These are phyloP conservation scores for Hexactinellida sp. DNA, from an alignment of 37 sponge, comb jelly and placozoan genomes.

Conservation along the genomic window DNA sequence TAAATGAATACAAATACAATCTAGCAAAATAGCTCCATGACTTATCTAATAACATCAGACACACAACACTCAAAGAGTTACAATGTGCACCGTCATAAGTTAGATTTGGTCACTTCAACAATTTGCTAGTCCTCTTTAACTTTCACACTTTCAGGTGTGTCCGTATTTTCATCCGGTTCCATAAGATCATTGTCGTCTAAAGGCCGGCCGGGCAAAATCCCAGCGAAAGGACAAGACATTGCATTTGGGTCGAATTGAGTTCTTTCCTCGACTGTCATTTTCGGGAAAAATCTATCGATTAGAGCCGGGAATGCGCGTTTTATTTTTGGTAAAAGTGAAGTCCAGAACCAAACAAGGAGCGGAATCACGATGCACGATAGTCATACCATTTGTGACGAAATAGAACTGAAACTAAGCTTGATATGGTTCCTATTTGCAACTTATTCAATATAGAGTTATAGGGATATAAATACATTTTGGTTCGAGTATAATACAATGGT, in stretches of 20 bases:
- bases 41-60: background rate
- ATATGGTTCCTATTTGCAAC: too few relatives aligned
- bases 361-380: background rate
- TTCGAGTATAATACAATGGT: too few relatives aligned
- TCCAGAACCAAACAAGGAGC: background rate
- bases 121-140: background rate
- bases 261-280: background rate
- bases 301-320: background rate
- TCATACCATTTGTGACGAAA: constrained; percentile 13
- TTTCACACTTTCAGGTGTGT: background rate
- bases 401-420: too few relatives aligned
- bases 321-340: background rate
- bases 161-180: background rate
- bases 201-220: background rate
- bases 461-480: too few relatives aligned
- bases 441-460: too few relatives aligned
- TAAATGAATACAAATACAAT: too few relatives aligned
- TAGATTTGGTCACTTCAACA: background rate
- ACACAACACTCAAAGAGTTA: background rate
- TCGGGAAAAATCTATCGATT: background rate
- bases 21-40: too few relatives aligned
- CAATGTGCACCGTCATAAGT: background rate
- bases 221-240: background rate
- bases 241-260: background rate
- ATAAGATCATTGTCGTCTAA: background rate